phyloP scores from a whole-genome alignment of 2,113 vertebrate genomes.

The Synodontis membranacea region DNA sequence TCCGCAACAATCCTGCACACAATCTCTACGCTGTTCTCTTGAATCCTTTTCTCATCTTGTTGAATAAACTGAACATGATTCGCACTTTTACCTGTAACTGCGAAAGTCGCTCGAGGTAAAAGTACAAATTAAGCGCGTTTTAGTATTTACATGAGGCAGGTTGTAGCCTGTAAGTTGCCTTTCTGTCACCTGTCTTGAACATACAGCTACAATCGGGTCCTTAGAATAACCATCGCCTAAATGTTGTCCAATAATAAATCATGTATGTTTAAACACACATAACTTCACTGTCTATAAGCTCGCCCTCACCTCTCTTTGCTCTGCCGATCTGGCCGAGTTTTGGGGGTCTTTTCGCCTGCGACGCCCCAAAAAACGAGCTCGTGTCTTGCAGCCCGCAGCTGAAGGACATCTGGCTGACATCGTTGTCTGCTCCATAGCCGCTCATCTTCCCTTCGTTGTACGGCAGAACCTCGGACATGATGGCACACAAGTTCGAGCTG shows the following conservation, averaged over 20 bases:
- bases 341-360: conserved; percentile 94
- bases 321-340: conserved; percentile 96
- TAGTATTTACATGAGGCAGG: not conserved
- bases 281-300: not conserved
- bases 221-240: not conserved
- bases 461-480: conserved; percentile 95
- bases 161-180: not conserved
- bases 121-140: not conserved
- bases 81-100: too few species aligned
- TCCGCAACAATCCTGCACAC: not conserved
- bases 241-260: not conserved
- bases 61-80: not conserved
- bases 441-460: conserved; percentile 97
- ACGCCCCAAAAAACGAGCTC: conserved; percentile 89
- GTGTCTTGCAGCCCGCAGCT: conserved; percentile 98
- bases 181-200: not conserved
- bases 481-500: conserved; percentile 55
- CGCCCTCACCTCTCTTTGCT: conserved; percentile 88
- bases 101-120: not conserved
- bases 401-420: conserved; percentile 94
- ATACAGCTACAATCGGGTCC: not conserved
- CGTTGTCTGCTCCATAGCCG: conserved; percentile 89
- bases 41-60: too few species aligned
- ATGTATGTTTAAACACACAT: not conserved
- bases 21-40: not conserved